A percentile compares a stretch with the other conserved stretches of the same genome.
Conservation (phyloP, 2,113 vertebrate genomes). For the Sula dactylatra region DNA sequence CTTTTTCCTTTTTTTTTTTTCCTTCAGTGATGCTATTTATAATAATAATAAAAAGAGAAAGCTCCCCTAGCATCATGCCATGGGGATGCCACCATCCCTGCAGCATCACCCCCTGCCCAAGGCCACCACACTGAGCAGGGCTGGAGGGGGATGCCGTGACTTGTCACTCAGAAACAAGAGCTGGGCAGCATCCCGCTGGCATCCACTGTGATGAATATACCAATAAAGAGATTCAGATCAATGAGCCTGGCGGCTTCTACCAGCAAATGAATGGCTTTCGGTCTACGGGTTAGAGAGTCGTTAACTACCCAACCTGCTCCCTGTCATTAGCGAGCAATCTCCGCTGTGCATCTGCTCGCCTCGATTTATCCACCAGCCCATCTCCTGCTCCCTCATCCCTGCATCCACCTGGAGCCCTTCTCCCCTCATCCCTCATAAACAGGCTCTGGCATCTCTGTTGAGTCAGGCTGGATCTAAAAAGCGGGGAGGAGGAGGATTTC, state of each 20-base stretch:
- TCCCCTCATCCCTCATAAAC: background rate
- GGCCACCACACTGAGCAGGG: background rate
- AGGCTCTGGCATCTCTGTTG: background rate
- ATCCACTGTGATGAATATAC: background rate
- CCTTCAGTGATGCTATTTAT: background rate
- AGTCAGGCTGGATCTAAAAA: background rate
- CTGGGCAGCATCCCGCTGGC: background rate
- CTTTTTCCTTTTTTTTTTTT: background rate
- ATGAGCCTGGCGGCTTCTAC: background rate
- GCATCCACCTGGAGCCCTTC: background rate
- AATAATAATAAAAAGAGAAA: background rate
- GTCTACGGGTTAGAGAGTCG: background rate
- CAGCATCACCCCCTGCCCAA: background rate
- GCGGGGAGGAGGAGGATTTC: background rate
- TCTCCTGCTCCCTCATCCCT: background rate
- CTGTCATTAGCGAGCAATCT: background rate
- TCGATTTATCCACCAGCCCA: background rate
- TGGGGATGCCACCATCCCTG: background rate
- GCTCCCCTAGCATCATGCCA: fast-evolving
- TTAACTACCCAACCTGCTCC: background rate
- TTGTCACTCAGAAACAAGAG: background rate
- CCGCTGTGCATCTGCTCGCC: background rate
- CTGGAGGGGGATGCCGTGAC: background rate
- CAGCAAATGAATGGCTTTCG: background rate
- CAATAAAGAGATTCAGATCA: conserved; percentile 31